Percentiles rank a stretch among this genome's conserved stretches.
These are phyloP conservation scores for Tamias sibiricus DNA, from an alignment of 2,113 vertebrate species.

Conservation along the genomic window DNA sequence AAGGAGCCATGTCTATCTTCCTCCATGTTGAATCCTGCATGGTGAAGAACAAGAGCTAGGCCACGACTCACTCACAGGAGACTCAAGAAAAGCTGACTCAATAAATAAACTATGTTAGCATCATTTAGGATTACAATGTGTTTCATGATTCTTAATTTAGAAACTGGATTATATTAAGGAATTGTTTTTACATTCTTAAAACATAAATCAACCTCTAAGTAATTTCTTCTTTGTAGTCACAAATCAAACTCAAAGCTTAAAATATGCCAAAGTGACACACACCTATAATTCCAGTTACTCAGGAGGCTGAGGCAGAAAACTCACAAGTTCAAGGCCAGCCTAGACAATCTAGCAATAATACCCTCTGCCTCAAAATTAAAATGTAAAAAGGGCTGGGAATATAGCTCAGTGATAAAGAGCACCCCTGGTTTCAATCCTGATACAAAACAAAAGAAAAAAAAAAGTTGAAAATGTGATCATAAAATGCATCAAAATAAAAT, in stretches of 20 bases:
- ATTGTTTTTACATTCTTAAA: background rate
- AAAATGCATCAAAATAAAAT: constrained; percentile 63
- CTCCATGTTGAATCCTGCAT: background rate
- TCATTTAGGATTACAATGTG: background rate
- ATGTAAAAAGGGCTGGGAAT: background rate
- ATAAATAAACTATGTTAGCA: background rate
- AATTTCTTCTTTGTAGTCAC: background rate
- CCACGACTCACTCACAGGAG: background rate
- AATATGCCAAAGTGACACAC: background rate
- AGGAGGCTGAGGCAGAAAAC: background rate
- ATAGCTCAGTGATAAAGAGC: background rate
- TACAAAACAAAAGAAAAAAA: too few species aligned
- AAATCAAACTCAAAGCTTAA: background rate
- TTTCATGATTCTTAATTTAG: background rate
- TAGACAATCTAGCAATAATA: background rate
- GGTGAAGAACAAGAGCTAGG: background rate
- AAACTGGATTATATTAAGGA: background rate
- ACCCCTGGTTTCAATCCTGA: background rate
- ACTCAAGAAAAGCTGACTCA: background rate
- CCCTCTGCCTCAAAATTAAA: background rate
- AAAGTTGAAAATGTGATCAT: constrained; percentile 25
- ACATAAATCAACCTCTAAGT: background rate
- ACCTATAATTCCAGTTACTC: background rate
- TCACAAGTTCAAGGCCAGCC: too few species aligned
- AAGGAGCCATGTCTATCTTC: background rate